phyloP scores from a whole-genome alignment of 53 echinoderm and acorn worm species.

The Henricia sp. region DNA sequence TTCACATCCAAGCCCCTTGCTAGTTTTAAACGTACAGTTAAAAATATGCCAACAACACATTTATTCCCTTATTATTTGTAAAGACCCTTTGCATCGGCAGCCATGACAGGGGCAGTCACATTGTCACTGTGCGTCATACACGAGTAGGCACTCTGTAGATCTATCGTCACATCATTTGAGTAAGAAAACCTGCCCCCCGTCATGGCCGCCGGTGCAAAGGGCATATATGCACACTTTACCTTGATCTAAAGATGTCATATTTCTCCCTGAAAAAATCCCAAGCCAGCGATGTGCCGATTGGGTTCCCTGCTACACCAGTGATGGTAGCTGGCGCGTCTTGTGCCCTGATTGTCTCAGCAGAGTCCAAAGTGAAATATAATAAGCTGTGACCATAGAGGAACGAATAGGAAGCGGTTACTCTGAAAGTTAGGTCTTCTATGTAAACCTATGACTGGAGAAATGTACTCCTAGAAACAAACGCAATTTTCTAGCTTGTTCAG shows the following conservation, averaged over 20 bases:
- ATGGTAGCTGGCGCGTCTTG: slow-evolving; percentile 73
- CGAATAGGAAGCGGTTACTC: too few species aligned
- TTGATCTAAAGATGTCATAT: slow-evolving; percentile 73
- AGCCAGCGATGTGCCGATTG: slow-evolving; percentile 80
- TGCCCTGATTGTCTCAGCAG: slow-evolving; percentile 42
- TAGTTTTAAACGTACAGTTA: too few species aligned
- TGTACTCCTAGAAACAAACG: too few species aligned
- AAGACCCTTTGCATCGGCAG: too few species aligned
- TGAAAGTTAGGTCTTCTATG: too few species aligned
- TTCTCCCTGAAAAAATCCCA: slow-evolving; percentile 93
- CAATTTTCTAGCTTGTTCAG: too few species aligned
- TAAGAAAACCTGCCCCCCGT: too few species aligned
- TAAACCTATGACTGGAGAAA: too few species aligned
- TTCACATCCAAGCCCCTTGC: too few species aligned
- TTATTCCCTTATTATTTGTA: too few species aligned
- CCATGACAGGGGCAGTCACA: neutral
- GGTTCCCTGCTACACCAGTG: slow-evolving; percentile 62
- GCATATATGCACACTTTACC: slow-evolving; percentile 50
- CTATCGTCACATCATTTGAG: neutral
- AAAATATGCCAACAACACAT: too few species aligned
- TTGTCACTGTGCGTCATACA: neutral
- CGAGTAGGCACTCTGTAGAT: neutral
- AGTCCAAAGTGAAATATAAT: slow-evolving; percentile 60
- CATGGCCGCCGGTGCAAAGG: neutral
- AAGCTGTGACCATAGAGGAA: slow-evolving; percentile 59